These are phyloP conservation scores for Saccostrea echinata DNA, from an alignment of 1,140 invertebrate genomes.

Conservation along the genomic window DNA sequence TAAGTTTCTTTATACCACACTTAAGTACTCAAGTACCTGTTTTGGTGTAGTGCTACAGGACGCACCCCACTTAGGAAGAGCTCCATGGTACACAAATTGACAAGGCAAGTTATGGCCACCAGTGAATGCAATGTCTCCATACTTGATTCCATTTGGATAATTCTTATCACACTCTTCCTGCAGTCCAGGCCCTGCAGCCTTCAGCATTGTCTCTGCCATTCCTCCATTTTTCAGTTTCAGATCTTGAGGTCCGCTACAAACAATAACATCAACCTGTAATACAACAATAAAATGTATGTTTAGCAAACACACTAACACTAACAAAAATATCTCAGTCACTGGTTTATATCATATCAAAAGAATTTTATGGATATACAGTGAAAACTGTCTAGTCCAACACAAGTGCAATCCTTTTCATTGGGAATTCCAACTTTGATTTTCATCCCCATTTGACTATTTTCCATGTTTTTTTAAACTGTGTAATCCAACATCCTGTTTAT, in stretches of 20 bases:
- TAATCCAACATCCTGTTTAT: too few species aligned
- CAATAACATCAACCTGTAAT: slow-evolving; percentile 44
- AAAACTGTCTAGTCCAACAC: too few species aligned
- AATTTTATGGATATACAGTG: too few species aligned
- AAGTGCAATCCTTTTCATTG: too few species aligned
- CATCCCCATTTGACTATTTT: too few species aligned
- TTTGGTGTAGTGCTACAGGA: background rate
- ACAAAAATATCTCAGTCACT: too few species aligned
- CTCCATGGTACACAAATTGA: slow-evolving; percentile 43
- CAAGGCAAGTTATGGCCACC: slow-evolving; percentile 32
- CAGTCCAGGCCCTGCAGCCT: slow-evolving; percentile 14
- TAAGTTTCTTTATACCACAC: too few species aligned
- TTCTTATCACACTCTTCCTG: slow-evolving; percentile 35
- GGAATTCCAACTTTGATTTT: too few species aligned
- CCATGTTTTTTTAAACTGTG: too few species aligned
- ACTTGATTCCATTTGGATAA: slow-evolving; percentile 48
- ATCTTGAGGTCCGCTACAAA: slow-evolving; percentile 31
- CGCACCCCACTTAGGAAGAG: slow-evolving; percentile 18
- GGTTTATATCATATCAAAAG: too few species aligned
- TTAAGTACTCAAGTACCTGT: slow-evolving; percentile 5
- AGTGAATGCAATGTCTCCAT: slow-evolving; percentile 34
- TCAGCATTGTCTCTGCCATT: slow-evolving; percentile 25
- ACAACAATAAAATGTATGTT: background rate
- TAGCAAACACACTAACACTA: too few species aligned
- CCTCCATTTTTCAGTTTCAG: slow-evolving; percentile 42